A percentile compares a stretch with the other conserved stretches of the same genome.
Evolutionary conservation across 2,113 vertebrate species (phyloP).

Genomic region (Leptodactylus fuscus): DNA sequence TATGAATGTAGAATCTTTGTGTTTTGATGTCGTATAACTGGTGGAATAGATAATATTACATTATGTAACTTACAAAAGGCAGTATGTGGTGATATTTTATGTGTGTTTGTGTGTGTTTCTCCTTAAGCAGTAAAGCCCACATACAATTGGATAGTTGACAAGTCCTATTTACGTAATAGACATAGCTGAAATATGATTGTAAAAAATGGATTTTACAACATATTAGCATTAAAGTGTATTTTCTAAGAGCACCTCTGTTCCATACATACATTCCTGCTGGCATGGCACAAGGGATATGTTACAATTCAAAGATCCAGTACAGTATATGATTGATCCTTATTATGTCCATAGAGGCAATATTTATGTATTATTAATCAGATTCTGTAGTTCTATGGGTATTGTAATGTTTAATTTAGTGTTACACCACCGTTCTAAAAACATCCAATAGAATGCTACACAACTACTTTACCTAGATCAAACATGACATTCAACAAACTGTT

Average conservation of each 20-base stretch:
- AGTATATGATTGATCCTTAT: conserved; percentile 51
- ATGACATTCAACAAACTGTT: conserved; percentile 16
- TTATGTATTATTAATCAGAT: conserved; percentile 54
- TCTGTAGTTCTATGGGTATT: conserved; percentile 41
- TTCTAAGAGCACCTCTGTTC: neutral
- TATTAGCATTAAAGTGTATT: conserved; percentile 23
- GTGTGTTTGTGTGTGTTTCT: neutral
- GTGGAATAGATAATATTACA: neutral
- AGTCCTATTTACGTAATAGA: neutral
- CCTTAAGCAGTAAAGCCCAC: neutral
- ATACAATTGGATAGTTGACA: neutral
- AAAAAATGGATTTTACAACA: neutral
- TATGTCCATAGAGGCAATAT: conserved; percentile 47
- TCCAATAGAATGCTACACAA: conserved; percentile 8
- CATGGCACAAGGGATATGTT: conserved; percentile 38
- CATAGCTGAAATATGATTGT: neutral
- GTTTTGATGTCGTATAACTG: too few relatives aligned
- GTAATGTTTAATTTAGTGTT: conserved; percentile 41
- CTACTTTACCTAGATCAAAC: conserved; percentile 33
- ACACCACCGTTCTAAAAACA: conserved; percentile 12
- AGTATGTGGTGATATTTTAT: neutral
- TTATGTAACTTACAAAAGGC: too few relatives aligned
- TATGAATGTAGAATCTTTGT: neutral
- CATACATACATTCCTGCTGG: conserved; percentile 9
- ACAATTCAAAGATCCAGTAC: conserved; percentile 40